phyloP scores from a whole-genome alignment of 2,113 vertebrate genomes.

The Nothocercus julius region DNA sequence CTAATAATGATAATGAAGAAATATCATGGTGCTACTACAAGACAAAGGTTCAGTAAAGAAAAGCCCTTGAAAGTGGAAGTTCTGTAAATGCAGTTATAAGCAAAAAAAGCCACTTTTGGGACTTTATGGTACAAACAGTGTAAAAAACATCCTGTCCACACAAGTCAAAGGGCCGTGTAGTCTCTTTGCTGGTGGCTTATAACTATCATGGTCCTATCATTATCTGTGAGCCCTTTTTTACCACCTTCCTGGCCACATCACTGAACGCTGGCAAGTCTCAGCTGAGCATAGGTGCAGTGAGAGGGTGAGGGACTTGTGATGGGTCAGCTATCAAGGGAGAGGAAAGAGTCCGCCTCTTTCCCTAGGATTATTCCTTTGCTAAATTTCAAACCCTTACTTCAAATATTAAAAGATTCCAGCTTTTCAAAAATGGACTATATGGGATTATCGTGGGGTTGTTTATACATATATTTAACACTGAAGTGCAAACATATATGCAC shows the following conservation, averaged over 20 bases:
- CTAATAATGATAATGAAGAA: slow-evolving; percentile 27
- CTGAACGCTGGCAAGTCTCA: neutral
- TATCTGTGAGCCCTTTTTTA: neutral
- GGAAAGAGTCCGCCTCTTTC: neutral
- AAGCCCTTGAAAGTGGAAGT: neutral
- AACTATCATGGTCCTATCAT: neutral
- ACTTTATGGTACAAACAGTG: neutral
- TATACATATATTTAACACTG: neutral
- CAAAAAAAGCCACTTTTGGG: neutral
- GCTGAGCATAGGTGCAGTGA: neutral
- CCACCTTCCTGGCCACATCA: neutral
- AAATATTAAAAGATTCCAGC: neutral
- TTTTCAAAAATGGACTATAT: neutral
- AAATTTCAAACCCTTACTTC: neutral
- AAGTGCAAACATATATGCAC: neutral
- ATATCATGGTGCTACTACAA: neutral
- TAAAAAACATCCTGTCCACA: neutral
- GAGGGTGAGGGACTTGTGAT: neutral
- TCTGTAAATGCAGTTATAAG: neutral
- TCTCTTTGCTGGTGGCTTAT: neutral
- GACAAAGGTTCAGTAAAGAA: neutral
- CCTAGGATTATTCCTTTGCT: neutral
- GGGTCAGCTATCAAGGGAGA: neutral
- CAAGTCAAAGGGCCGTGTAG: neutral
- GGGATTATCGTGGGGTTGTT: neutral